Percentiles rank a stretch among this genome's conserved stretches.
Conservation (phyloP, 2,888 invertebrate genomes). For the Chalcosyrphus nemorum region DNA sequence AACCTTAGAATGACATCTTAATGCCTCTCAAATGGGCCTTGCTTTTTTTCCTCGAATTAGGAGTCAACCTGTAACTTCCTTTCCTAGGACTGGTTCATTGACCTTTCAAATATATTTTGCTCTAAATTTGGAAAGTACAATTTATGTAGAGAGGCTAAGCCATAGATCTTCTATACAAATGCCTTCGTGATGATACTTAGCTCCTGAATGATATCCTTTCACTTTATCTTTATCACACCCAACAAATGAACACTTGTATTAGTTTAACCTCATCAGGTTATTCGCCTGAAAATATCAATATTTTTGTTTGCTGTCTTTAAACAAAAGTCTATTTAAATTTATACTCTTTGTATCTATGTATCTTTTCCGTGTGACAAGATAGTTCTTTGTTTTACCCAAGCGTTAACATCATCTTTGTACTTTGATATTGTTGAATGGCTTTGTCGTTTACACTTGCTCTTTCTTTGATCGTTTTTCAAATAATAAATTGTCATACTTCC, state of each 20-base stretch:
- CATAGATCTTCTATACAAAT: too few relatives aligned
- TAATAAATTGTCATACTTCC: slow-evolving; percentile 2
- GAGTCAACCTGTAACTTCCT: too few relatives aligned
- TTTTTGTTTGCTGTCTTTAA: not conserved
- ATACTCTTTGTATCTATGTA: not conserved
- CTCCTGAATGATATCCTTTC: too few relatives aligned
- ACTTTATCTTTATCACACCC: not conserved
- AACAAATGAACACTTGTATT: not conserved
- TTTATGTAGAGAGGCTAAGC: too few relatives aligned
- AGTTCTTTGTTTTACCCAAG: not conserved
- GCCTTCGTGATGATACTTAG: too few relatives aligned
- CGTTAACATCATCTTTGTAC: not conserved
- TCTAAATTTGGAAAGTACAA: too few relatives aligned
- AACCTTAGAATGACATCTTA: too few relatives aligned
- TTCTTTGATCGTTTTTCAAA: not conserved
- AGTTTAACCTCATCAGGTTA: not conserved
- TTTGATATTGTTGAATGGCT: slow-evolving; percentile 2
- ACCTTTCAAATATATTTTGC: too few relatives aligned
- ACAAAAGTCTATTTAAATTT: not conserved
- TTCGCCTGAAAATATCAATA: not conserved
- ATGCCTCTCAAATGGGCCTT: too few relatives aligned
- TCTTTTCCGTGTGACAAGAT: not conserved
- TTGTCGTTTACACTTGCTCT: not conserved
- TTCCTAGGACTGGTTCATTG: too few relatives aligned
- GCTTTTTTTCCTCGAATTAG: too few relatives aligned